Evolutionary conservation across 2,113 vertebrate species (phyloP).

Genomic region (Microcebus murinus): DNA sequence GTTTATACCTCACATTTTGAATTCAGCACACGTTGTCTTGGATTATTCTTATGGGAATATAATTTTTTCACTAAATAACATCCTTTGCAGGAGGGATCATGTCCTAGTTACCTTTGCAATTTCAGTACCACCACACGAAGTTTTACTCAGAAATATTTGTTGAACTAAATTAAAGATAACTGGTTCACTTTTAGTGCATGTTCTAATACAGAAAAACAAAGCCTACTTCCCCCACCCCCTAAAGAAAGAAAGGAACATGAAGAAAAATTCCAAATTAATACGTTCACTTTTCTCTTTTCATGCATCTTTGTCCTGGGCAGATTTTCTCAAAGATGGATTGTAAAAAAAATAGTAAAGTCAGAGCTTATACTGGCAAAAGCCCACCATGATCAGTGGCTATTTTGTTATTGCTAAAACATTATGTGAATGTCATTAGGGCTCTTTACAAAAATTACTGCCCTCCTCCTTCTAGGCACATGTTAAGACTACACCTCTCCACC

Average conservation of each 20-base stretch:
- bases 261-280: not conserved
- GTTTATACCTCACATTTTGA: not conserved
- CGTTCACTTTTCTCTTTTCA: not conserved
- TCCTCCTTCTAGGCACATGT: not conserved
- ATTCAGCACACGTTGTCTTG: not conserved
- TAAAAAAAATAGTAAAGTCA: slow-evolving; percentile 26
- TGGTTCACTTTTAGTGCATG: not conserved
- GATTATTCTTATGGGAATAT: slow-evolving; percentile 24
- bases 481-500: not conserved
- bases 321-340: slow-evolving; percentile 18
- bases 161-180: slow-evolving; percentile 19
- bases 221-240: not conserved
- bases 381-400: not conserved
- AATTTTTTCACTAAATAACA: not conserved
- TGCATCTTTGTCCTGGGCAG: not conserved
- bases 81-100: not conserved
- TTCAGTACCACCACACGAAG: not conserved
- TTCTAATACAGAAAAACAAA: slow-evolving; percentile 4
- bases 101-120: not conserved
- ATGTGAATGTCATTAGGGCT: not conserved
- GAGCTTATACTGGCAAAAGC: not conserved
- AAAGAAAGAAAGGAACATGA: not conserved
- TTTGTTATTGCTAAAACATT: not conserved
- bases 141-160: slow-evolving; percentile 19
- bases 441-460: not conserved